Evolutionary conservation across 2,113 vertebrate genomes (phyloP).

Genomic region (Percopsis transmontana): DNA sequence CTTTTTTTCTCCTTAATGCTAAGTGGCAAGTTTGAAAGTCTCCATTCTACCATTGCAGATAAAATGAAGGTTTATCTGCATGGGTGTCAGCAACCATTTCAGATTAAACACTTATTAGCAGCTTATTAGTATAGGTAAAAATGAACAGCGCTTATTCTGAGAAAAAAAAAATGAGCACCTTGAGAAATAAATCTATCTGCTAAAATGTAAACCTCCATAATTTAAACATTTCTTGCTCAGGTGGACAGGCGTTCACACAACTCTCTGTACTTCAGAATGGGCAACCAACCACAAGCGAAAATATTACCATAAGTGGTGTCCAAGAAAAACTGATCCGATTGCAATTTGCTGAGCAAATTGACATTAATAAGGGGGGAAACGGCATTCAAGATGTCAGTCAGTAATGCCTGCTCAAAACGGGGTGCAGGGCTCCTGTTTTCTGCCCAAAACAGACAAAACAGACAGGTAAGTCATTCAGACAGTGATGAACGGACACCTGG

Average conservation of each 20-base stretch:
- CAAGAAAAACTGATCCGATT: conserved; percentile 81
- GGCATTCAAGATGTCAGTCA: conserved; percentile 78
- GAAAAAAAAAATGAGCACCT: conserved; percentile 34
- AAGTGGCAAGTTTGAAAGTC: conserved; percentile 19
- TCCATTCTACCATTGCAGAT: neutral
- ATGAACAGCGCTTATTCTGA: conserved; percentile 44
- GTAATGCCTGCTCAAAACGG: conserved; percentile 64
- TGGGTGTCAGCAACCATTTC: too few relatives aligned
- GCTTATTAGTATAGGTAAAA: conserved; percentile 4
- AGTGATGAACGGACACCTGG: conserved; percentile 78
- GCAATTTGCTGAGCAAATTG: conserved; percentile 80
- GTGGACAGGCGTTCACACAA: conserved; percentile 71
- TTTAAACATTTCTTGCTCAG: conserved; percentile 70
- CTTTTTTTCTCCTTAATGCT: conserved; percentile 16
- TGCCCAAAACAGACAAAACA: conserved; percentile 73
- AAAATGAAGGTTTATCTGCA: neutral
- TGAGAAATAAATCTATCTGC: conserved; percentile 62
- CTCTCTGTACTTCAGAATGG: conserved; percentile 67
- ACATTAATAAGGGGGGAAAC: conserved; percentile 78
- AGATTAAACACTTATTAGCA: too few relatives aligned
- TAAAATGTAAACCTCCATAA: conserved; percentile 54
- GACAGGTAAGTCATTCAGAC: conserved; percentile 79
- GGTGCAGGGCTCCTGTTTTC: conserved; percentile 64
- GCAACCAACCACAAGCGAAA: conserved; percentile 71
- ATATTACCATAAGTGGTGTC: conserved; percentile 62